Base-by-base conservation (phyloP, 2,888 invertebrate genomes). In the Merodon equestris region DNA sequence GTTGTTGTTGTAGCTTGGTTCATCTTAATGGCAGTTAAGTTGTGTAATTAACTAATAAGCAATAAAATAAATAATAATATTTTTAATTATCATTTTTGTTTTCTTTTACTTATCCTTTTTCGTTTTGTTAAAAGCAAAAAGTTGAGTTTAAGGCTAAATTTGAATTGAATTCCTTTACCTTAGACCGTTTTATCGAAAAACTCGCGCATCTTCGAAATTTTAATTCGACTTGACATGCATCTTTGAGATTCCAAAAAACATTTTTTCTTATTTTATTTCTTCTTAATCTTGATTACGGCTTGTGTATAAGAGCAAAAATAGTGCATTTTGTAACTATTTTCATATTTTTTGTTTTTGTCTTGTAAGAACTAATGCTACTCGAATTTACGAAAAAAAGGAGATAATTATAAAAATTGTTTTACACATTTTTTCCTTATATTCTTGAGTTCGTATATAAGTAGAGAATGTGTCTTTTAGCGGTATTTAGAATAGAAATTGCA, bases 21-120 rank as follows among this genome's bases (percentile, higher is more conserved):
- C 64, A 51, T 56, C 15, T 71, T 66, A 72, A 75, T 82, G 82
- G 82, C 82, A 82, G 82, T 82, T 72, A 68, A 71, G 54, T 75
- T 71, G 71, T 27, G 27, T 71, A 81, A 75, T 75, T 60, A 75
- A 82, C 77, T 67, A 71, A 75, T 56, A 67, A 79, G 81, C 64
- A 61, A 72, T 71, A 66, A 73, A 67, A 67, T 73, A 77, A 73
- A 66, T 72, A 63, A 68, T 27, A 2, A 7, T 48, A 68, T 64
- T 53, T n/a, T n/a, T n/a, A n/a, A n/a, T n/a, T n/a, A n/a, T n/a
- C n/a, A n/a, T n/a, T n/a, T 45, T 56, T 40, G 14, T 60, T 42
- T 17, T 44, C 18, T 61, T 58, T 58, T 58, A 56, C 42, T 50
- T 57, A 64, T 27, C 7, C 27, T 27, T 27, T 4, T 27, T 27